Base-by-base conservation (phyloP, 2,888 invertebrate genomes). In the Epinotia nisella region DNA sequence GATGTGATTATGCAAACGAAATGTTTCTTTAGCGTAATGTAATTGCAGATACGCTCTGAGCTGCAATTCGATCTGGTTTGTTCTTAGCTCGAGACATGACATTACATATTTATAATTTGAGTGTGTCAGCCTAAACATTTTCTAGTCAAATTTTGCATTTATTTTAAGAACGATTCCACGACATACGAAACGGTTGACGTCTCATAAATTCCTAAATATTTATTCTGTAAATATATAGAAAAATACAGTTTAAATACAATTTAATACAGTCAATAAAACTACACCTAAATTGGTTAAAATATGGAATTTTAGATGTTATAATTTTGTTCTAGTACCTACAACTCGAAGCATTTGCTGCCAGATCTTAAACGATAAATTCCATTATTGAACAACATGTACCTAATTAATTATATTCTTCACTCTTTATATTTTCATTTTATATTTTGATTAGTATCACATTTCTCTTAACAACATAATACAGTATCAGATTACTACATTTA, bases 1-100 rank as follows among this genome's bases (percentile, higher is more conserved):
- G 64, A 72, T 72, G 62, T 66, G 53, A 73, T 73, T 73, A 73
- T 73, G 73, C 69, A 73, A 73, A 73, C 69, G 68, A 69, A 68
- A 61, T 58, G 58, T 73, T 72, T 55, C 66, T 71, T 55, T 60
- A 60, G 66, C 21, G 56, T 72, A 67, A 62, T 68, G 55, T 72
- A 62, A 72, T 72, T 67, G 72, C 35, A 39, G 56, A 56, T 56
- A 55, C 21, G 41, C 55, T 56, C 41, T 56, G 55, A n/a, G 49
- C 1, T 7, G 45, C 45, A 45, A 49, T 49, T n/a, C 49, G 7
- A 49, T n/a, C 5, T n/a, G n/a, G 4, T n/a, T 49, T 49, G n/a
- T 49, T 45, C n/a, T 15, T 49, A 49, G n/a, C 49, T 45, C 0
- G 45, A 5, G 45, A 45, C 15, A 45, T 45, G 4, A 15, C 45